Conservation (phyloP, 2,797 vertebrate genomes). For the Eupleurogrammus muticus region DNA sequence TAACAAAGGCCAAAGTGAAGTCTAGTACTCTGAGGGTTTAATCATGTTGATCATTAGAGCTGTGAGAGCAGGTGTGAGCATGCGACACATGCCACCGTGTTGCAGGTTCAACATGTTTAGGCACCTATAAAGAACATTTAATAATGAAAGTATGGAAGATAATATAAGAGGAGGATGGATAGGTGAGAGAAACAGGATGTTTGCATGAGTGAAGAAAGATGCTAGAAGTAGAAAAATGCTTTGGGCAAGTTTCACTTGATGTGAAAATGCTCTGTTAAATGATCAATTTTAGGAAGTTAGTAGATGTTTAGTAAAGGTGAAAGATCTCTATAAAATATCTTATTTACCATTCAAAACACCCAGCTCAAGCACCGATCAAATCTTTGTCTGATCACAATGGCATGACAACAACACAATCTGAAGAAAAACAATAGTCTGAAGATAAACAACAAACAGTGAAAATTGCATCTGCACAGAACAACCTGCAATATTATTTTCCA, state of each 20-base stretch:
- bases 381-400: too few species aligned
- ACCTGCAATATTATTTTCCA: slow-evolving; percentile 66
- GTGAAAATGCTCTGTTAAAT: slow-evolving; percentile 83
- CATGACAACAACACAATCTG: too few species aligned
- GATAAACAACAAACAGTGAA: too few species aligned
- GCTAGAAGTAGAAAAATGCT: slow-evolving; percentile 33
- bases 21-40: slow-evolving; percentile 96
- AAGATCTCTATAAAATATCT: too few species aligned
- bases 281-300: too few species aligned
- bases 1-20: slow-evolving; percentile 73
- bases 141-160: slow-evolving; percentile 69
- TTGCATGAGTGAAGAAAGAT: slow-evolving; percentile 1
- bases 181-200: slow-evolving; percentile 34
- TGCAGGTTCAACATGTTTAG: slow-evolving; percentile 98
- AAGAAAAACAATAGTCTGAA: too few species aligned
- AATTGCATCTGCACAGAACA: slow-evolving; percentile 28
- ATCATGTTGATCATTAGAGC: slow-evolving; percentile 75
- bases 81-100: slow-evolving; percentile 90
- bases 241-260: slow-evolving; percentile 55
- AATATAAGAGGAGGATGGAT: slow-evolving; percentile 60
- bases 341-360: too few species aligned
- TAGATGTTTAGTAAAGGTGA: too few species aligned
- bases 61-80: slow-evolving; percentile 48
- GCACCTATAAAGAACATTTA: slow-evolving; percentile 78
- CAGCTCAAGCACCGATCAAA: too few species aligned